Conservation (phyloP, 2,797 vertebrate species). For the Rhadinocentrus ornatus region DNA sequence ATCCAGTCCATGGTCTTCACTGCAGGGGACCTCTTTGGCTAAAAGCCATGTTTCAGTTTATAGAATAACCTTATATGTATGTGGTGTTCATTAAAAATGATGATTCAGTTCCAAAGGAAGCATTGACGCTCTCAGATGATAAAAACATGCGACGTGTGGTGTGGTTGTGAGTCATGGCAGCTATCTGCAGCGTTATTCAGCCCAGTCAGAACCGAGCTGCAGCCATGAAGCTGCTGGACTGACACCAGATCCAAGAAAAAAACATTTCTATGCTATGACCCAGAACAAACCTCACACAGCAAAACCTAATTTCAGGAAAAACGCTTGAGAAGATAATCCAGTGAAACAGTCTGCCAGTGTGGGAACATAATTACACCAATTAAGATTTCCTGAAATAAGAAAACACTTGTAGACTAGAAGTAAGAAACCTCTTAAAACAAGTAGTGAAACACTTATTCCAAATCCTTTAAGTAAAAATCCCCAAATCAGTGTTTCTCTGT, state of each 20-base stretch:
- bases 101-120: slow-evolving; percentile 33
- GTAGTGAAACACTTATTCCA: too few species aligned
- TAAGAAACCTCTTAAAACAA: too few species aligned
- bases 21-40: neutral
- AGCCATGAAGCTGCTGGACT: slow-evolving; percentile 22
- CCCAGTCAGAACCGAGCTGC: slow-evolving; percentile 9
- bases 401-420: too few species aligned
- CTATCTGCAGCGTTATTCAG: slow-evolving; percentile 19
- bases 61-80: neutral
- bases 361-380: too few species aligned
- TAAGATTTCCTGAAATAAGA: too few species aligned
- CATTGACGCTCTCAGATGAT: slow-evolving; percentile 8
- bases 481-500: too few species aligned
- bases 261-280: slow-evolving; percentile 67
- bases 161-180: slow-evolving; percentile 55
- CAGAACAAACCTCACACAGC: slow-evolving; percentile 48
- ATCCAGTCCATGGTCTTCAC: slow-evolving; percentile 36
- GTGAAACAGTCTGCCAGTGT: too few species aligned
- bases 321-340: too few species aligned
- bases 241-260: slow-evolving; percentile 42
- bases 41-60: too few species aligned
- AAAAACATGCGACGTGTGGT: slow-evolving; percentile 6
- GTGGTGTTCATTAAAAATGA: neutral
- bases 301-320: slow-evolving; percentile 25
- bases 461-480: too few species aligned